Percentiles rank a stretch among this genome's conserved stretches.
These are phyloP conservation scores for Rhynchomys soricoides DNA, from an alignment of 2,113 vertebrate genomes.

Conservation along the genomic window DNA sequence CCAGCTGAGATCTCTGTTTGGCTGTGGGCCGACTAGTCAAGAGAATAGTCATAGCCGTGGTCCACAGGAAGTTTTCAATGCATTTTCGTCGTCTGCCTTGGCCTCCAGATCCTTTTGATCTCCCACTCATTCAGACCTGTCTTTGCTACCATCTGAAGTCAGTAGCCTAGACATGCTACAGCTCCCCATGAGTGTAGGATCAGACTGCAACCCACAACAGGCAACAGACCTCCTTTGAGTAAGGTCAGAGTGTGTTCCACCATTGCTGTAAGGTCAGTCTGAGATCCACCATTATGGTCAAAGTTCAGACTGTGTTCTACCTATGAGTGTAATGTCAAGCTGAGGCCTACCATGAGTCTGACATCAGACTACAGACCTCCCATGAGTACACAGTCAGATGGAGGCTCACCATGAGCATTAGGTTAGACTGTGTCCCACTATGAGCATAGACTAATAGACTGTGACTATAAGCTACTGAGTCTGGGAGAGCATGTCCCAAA, in stretches of 20 bases:
- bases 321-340: neutral
- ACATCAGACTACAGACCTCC: too few species aligned
- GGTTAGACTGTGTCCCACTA: neutral
- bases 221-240: too few species aligned
- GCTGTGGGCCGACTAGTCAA: rapidly evolving
- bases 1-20: rapidly evolving
- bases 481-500: neutral
- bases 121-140: neutral
- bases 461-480: neutral
- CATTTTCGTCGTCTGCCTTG: rapidly evolving
- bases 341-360: neutral
- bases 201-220: too few species aligned
- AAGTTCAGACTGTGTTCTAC: neutral
- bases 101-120: neutral
- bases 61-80: neutral
- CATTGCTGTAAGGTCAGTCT: neutral
- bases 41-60: neutral
- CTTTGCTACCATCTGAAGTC: neutral
- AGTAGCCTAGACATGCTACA: rapidly evolving
- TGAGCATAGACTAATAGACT: neutral
- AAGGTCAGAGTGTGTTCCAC: neutral
- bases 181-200: neutral
- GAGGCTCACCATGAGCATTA: neutral
- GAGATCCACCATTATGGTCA: neutral
- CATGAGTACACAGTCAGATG: neutral